Evolutionary conservation across 2,113 vertebrate genomes (phyloP).

Genomic region (Puma concolor): DNA sequence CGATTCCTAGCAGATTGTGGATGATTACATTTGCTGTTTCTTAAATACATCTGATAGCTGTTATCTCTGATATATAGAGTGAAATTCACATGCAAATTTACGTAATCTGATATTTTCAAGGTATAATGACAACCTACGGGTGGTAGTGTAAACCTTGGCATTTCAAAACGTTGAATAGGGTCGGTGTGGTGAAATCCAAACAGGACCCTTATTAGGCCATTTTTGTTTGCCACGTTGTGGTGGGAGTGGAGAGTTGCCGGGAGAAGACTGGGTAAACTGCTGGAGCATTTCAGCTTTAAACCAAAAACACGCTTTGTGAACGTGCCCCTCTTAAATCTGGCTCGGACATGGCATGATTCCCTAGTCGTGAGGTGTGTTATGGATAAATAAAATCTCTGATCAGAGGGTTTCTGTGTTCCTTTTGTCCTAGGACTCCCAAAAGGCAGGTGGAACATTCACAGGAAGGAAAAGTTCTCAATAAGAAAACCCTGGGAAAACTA

Average conservation of each 20-base stretch:
- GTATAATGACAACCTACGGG: background rate
- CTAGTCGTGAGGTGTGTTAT: background rate
- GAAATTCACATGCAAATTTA: background rate
- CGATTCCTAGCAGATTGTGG: background rate
- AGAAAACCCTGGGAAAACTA: background rate
- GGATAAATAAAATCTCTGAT: background rate
- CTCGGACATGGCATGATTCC: background rate
- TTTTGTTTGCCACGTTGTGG: background rate
- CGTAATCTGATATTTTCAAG: background rate
- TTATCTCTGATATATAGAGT: background rate
- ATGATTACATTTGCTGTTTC: background rate
- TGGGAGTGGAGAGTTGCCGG: background rate
- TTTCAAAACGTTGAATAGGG: background rate
- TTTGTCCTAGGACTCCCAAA: background rate
- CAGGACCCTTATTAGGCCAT: background rate
- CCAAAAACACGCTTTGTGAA: background rate
- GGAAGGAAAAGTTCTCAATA: background rate
- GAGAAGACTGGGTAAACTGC: background rate
- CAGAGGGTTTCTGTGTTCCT: background rate
- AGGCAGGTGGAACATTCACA: background rate
- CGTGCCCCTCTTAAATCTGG: background rate
- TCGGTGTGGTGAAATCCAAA: background rate
- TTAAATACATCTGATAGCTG: background rate
- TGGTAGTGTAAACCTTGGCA: background rate
- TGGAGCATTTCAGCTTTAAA: background rate